Conservation (phyloP, 2,888 invertebrate genomes). For the Agrotis clavis region DNA sequence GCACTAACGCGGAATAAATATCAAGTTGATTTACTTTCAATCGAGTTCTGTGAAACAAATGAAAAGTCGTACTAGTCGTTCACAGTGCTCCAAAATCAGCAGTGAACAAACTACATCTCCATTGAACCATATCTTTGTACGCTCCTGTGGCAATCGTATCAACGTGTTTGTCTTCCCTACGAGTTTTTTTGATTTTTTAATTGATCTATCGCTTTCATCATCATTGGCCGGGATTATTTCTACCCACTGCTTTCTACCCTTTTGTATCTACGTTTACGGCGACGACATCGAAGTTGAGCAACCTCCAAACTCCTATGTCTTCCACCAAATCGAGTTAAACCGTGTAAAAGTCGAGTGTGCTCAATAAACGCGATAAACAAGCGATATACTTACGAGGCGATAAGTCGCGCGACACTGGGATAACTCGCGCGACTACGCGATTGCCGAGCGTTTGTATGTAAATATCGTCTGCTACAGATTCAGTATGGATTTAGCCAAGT, state of each 20-base stretch:
- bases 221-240: too few relatives aligned
- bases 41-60: neutral
- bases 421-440: slow-evolving; percentile 56
- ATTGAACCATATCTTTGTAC: too few relatives aligned
- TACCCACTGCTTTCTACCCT: too few relatives aligned
- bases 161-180: too few relatives aligned
- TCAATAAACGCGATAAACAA: slow-evolving; percentile 67
- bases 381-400: slow-evolving; percentile 53
- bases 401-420: slow-evolving; percentile 60
- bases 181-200: too few relatives aligned
- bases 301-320: slow-evolving; percentile 28
- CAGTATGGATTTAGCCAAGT: slow-evolving; percentile 64
- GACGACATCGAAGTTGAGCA: slow-evolving; percentile 13
- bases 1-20: neutral
- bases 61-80: neutral
- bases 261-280: neutral
- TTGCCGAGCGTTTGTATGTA: slow-evolving; percentile 67
- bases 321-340: slow-evolving; percentile 45
- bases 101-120: neutral
- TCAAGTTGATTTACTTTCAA: neutral
- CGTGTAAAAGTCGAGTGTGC: slow-evolving; percentile 60
- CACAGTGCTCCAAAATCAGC: neutral
- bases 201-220: neutral
- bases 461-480: slow-evolving; percentile 60
- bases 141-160: neutral